Evolutionary conservation across 2,888 invertebrate genomes (phyloP), one percentile per base, ranked within the genome.

Genomic region (Sesamia inferens): DNA sequence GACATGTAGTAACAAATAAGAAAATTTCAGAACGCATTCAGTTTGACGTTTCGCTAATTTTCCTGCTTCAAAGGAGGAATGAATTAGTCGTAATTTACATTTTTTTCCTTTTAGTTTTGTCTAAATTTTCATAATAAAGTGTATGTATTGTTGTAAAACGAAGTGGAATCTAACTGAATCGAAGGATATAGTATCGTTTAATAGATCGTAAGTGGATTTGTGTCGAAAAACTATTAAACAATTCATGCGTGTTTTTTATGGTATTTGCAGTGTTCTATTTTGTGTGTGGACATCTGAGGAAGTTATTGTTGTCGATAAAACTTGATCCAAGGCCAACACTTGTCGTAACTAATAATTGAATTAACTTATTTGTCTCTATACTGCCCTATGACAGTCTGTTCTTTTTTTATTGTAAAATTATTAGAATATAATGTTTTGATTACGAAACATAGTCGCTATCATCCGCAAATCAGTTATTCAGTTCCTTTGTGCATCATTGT

Each of bases 11-110:
- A 14, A 10, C 0, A 51, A n/a, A 3, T 0, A 44, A 5, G 5
- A 75, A 58, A 0, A 63, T 67, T 64, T 82, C 11, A 54, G 67
- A 82, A 82, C 82, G 66, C 19, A 69, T 69, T 59, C 10, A 62
- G 61, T 80, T 85, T 87, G 85, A 83, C 87, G 74, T 79, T 76
- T 81, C 64, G 71, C 61, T 71, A 81, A 82, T 85, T 86, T 86
- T 84, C 79, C 76, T 85, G 76, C 69, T 63, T 10, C 19, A 47
- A 55, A 78, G 55, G 85, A 85, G 86, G 79, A 88, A 87, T 92
- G 92, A 93, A 90, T 93, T 90, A 93, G 93, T 91, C 94, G 93
- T 91, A 93, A 91, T 90, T 79, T 82, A 87, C 87, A 88, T 87
- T 87, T 84, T 78, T 89, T 86, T 87, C 74, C 73, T 85, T 83